Evolutionary conservation across 2,888 invertebrate genomes (phyloP), one percentile per base, ranked within the genome.

Genomic region (Cloeon dipterum): DNA sequence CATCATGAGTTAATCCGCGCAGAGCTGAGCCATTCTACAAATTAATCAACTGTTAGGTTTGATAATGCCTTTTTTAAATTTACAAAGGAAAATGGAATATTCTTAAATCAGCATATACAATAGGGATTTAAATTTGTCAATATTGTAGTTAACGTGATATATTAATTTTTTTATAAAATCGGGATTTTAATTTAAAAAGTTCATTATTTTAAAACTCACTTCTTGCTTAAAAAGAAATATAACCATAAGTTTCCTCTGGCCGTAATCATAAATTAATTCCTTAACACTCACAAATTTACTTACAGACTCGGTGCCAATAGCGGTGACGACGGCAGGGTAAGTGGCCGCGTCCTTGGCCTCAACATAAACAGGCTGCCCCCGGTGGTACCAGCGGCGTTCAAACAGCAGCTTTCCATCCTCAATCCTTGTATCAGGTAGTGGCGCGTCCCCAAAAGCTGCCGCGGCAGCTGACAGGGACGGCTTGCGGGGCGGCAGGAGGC

Each of bases 321-420:
- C 81, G 41, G 83, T 82, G 52, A 93, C 89, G 45, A 85, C 77
- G 2, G 79, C 93, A 32, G 83, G 73, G 53, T 85, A 85, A 51
- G 82, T 72, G 4, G 76, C 66, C 50, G 76, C 61, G 46, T 91
- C 91, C 44, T 79, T 73, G 14, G 88, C 85, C 58, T 88, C 88
- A 3, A 89, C 75, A 55, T 77, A 86, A 23, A 93, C 79, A 43
- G 83, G 77, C 59, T 93, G 91, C 0, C 91, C 91, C 42, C 91
- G 68, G 52, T 91, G 89, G 60, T 79, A 93, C 93, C 93, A 93
- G 52, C 86, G 68, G 44, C 88, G 70, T 59, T 93, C 91, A 59
- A 86, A 91, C 50, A 85, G 63, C 41, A 94, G 61, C 60, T 91
- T 88, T 37, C 91, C 91, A 60, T 91, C 91, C 59, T 93, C 93